Evolutionary conservation across 2,113 vertebrate species (phyloP).

Genomic region (Zingel zingel): DNA sequence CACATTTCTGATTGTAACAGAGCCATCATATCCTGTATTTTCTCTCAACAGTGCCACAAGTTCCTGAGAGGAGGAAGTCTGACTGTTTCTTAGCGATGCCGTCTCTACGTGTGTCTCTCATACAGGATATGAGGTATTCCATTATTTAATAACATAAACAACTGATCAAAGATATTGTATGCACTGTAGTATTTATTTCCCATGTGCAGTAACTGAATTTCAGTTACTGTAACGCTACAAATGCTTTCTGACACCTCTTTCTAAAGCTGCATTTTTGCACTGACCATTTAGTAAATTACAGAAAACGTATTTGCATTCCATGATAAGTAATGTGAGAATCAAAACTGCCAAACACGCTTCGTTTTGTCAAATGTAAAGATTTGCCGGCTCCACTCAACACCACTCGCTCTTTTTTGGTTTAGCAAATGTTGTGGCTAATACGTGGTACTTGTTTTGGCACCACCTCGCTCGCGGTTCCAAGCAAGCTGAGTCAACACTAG

Average conservation of each 20-base stretch:
- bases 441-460: too few relatives aligned
- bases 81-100: conserved; percentile 87
- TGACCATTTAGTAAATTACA: background rate
- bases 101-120: conserved; percentile 87
- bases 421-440: too few relatives aligned
- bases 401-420: too few relatives aligned
- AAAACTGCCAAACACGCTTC: too few relatives aligned
- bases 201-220: too few relatives aligned
- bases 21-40: conserved; percentile 18
- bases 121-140: conserved; percentile 92
- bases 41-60: conserved; percentile 79
- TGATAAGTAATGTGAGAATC: too few relatives aligned
- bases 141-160: background rate
- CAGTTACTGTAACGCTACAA: too few relatives aligned
- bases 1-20: background rate
- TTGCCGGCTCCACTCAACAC: too few relatives aligned
- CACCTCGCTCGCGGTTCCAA: too few relatives aligned
- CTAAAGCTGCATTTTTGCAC: background rate
- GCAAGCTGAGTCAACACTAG: too few relatives aligned
- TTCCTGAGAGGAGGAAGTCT: conserved; percentile 90
- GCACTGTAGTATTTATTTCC: too few relatives aligned
- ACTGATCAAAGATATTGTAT: background rate
- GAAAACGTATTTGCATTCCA: background rate
- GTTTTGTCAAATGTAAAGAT: too few relatives aligned
- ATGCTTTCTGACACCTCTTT: background rate